Percentiles rank a stretch among this genome's conserved stretches.
These are phyloP conservation scores for Pinna nobilis DNA, from an alignment of 1,140 invertebrate genomes.

Conservation along the genomic window DNA sequence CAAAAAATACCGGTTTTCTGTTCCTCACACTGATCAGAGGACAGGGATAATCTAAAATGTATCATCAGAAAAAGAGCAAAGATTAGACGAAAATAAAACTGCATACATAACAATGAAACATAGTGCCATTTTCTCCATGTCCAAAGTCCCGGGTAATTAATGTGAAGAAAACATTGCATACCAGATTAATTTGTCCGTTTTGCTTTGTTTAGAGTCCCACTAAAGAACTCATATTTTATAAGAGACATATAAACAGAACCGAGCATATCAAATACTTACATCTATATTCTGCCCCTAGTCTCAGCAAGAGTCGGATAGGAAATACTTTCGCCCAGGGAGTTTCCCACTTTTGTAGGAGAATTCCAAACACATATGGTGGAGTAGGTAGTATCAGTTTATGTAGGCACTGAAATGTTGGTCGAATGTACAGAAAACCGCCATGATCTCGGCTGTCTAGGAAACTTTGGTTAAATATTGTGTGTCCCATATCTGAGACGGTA, in stretches of 20 bases:
- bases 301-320: conserved; percentile 84
- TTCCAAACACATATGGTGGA: conserved; percentile 86
- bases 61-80: background rate
- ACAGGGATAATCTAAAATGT: conserved; percentile 84
- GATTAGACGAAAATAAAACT: background rate
- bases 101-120: background rate
- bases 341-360: conserved; percentile 91
- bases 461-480: conserved; percentile 76
- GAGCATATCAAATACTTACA: conserved; percentile 73
- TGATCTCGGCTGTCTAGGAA: conserved; percentile 88
- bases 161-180: too few relatives aligned
- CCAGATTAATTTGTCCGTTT: too few relatives aligned
- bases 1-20: conserved; percentile 88
- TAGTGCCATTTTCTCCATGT: background rate
- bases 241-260: too few relatives aligned
- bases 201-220: too few relatives aligned
- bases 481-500: conserved; percentile 84
- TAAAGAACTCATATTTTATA: too few relatives aligned
- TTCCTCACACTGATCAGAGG: conserved; percentile 87
- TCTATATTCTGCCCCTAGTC: conserved; percentile 89
- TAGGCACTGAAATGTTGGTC: conserved; percentile 89
- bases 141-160: background rate
- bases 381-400: conserved; percentile 84
- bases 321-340: conserved; percentile 91
- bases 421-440: conserved; percentile 89